Conservation (phyloP, 1,140 invertebrate genomes). For the Drosophila sproati region DNA sequence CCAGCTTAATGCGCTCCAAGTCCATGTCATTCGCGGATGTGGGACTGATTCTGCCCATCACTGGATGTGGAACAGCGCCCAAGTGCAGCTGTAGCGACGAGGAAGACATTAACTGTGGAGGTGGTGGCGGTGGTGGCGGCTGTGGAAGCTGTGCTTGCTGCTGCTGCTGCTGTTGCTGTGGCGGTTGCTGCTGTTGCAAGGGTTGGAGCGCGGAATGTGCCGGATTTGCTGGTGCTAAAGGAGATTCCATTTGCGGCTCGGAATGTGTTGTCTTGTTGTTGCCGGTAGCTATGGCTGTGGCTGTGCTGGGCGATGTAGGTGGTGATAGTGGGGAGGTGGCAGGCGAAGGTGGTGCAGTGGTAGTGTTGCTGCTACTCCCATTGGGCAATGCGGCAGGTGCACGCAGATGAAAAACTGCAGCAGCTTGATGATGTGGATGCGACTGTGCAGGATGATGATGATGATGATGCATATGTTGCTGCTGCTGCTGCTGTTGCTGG, state of each 20-base stretch:
- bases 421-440: slow-evolving; percentile 45
- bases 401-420: slow-evolving; percentile 64
- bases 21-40: slow-evolving; percentile 69
- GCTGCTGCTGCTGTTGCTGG: slow-evolving; percentile 65
- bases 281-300: background rate
- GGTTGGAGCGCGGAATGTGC: slow-evolving; percentile 45
- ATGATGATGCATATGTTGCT: slow-evolving; percentile 42
- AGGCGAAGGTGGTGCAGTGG: slow-evolving; percentile 67
- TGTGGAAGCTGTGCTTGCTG: slow-evolving; percentile 1
- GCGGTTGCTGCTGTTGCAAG: slow-evolving; percentile 6
- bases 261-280: slow-evolving; percentile 51
- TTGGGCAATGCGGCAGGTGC: slow-evolving; percentile 39
- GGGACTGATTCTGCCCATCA: slow-evolving; percentile 25
- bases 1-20: slow-evolving; percentile 82
- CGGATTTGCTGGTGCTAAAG: slow-evolving; percentile 47
- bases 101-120: slow-evolving; percentile 7
- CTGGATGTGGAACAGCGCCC: slow-evolving; percentile 9
- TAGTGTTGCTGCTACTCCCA: slow-evolving; percentile 27
- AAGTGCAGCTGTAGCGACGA: slow-evolving; percentile 20
- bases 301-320: slow-evolving; percentile 64
- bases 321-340: slow-evolving; percentile 78
- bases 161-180: slow-evolving; percentile 28
- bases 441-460: slow-evolving; percentile 48
- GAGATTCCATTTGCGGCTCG: slow-evolving; percentile 53
- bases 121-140: slow-evolving; percentile 39